Evolutionary conservation across 2,113 vertebrate genomes (phyloP), one percentile per base, ranked within the genome.

Genomic region (Percina caprodes): DNA sequence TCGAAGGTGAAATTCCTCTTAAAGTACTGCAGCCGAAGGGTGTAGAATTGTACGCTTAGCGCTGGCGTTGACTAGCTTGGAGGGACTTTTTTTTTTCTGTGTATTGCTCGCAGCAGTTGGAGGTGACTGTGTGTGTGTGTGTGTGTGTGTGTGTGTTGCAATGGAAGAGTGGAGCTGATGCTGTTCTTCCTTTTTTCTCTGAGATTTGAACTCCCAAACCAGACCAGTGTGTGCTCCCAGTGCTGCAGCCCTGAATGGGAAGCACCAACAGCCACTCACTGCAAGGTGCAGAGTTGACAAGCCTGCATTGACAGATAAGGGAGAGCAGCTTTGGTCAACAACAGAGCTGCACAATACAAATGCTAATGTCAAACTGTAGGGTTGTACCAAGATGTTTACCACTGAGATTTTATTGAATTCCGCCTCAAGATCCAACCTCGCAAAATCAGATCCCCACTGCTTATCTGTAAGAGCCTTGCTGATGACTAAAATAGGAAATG

Each of bases 291-390:
- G 77, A 84, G 85, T 87, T 80, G 84, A 86, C 89, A 78, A 83
- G 92, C 74, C 90, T 87, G 90, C 63, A 2, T n/a, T 60, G 77
- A 79, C 77, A 87, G 92, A 92, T 92, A 93, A 92, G 88, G 80
- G 73, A 63, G 60, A 72, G 75, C 74, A 58, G 74, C 83, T 79
- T 58, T 52, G 80, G 72, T 88, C 84, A 86, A 87, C 90, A 88
- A 80, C 82, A 35, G 79, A 46, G 76, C 78, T 8, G 51, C 52
- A 86, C 86, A 90, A 90, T 90, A 77, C 72, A 86, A 89, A 91
- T 91, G 87, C 83, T 90, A 90, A 92, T 90, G 80, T 87, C 69
- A 69, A 76, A 69, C 82, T 82, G 83, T 55, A 69, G 84, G 68
- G 52, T 69, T 69, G 77, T 63, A 82, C 86, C 56, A 39, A 82